Evolutionary conservation across 2,888 invertebrate genomes (phyloP).

Genomic region (Drosophila kokeensis): DNA sequence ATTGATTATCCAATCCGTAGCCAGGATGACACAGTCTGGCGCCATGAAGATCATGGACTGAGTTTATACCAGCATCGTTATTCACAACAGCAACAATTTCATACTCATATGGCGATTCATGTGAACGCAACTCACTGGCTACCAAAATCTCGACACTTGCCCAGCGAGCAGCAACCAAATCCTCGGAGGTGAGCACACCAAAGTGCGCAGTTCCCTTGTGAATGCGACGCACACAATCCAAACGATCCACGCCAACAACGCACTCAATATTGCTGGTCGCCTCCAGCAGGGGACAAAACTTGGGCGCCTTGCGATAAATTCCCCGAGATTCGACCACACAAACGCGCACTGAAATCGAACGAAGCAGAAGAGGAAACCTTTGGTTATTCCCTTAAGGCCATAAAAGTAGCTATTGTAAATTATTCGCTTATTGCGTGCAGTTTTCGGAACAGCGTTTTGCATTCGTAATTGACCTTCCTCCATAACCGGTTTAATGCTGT

Average conservation of each 20-base stretch:
- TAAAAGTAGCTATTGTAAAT: neutral
- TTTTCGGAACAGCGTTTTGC: constrained; percentile 28
- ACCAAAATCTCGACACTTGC: constrained; percentile 89
- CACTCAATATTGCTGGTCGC: constrained; percentile 89
- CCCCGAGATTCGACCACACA: constrained; percentile 90
- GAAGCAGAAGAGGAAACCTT: constrained; percentile 9
- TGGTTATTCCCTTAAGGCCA: constrained; percentile 4
- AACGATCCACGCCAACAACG: constrained; percentile 90
- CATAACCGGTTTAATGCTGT: constrained; percentile 44
- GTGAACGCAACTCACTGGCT: constrained; percentile 89
- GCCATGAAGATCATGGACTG: constrained; percentile 88
- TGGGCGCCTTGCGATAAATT: constrained; percentile 87
- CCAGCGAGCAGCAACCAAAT: constrained; percentile 91
- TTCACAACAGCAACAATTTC: constrained; percentile 89
- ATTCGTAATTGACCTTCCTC: constrained; percentile 51
- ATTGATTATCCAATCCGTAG: constrained; percentile 89
- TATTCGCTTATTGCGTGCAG: constrained; percentile 27
- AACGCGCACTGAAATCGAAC: constrained; percentile 86
- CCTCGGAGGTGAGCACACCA: constrained; percentile 93
- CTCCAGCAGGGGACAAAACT: constrained; percentile 88
- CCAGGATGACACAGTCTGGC: constrained; percentile 94
- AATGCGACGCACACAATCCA: constrained; percentile 92
- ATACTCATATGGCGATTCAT: constrained; percentile 87
- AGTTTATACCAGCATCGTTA: constrained; percentile 87
- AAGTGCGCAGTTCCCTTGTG: constrained; percentile 92